Evolutionary conservation across 2,797 vertebrate species (phyloP).

Genomic region (Huso huso): DNA sequence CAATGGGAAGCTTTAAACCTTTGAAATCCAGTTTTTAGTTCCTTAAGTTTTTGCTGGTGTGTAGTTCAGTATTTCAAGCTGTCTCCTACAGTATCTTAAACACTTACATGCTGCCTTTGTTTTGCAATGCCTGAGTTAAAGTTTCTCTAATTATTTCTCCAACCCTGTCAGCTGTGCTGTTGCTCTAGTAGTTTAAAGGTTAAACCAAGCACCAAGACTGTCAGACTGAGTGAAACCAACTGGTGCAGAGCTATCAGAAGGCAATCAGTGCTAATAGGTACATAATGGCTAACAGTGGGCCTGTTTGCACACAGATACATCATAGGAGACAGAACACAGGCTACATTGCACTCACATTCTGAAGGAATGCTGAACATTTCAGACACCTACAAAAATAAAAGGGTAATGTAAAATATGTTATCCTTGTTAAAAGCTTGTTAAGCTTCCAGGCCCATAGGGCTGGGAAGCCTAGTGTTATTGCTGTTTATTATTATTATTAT

Average conservation of each 20-base stretch:
- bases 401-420: too few relatives aligned
- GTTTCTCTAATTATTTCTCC: conserved; percentile 65
- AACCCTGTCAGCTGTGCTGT: conserved; percentile 55
- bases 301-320: conserved; percentile 63
- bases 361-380: conserved; percentile 35
- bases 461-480: too few relatives aligned
- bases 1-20: background rate
- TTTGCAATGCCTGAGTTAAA: conserved; percentile 51
- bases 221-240: conserved; percentile 74
- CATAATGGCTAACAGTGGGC: conserved; percentile 64
- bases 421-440: too few relatives aligned
- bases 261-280: conserved; percentile 74
- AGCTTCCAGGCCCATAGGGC: too few relatives aligned
- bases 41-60: background rate
- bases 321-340: conserved; percentile 56
- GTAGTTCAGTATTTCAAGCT: background rate
- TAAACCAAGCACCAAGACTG: conserved; percentile 69
- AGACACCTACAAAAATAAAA: conserved; percentile 1
- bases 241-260: conserved; percentile 62
- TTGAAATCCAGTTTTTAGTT: background rate
- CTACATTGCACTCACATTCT: conserved; percentile 38
- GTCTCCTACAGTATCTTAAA: conserved; percentile 32
- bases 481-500: too few relatives aligned
- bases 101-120: conserved; percentile 51
- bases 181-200: conserved; percentile 65